Percentiles rank a stretch among this genome's conserved stretches.
phyloP scores from a whole-genome alignment of 92 coral and sea anemone species.

The Hydrozoanthus gracilis region DNA sequence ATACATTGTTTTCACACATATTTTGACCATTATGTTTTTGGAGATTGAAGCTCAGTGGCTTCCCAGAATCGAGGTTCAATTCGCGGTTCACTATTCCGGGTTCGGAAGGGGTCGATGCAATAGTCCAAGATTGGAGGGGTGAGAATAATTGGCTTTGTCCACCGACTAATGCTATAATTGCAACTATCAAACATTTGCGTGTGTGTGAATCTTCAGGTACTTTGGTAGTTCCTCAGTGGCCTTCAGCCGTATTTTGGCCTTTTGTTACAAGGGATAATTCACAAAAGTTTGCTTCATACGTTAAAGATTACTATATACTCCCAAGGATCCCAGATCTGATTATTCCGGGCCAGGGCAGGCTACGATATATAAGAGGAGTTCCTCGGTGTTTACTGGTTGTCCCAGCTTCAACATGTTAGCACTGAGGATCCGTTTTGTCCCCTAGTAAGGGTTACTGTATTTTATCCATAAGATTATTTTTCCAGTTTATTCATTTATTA shows the following conservation, averaged over 20 bases:
- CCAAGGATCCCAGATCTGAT: slow-evolving; percentile 9
- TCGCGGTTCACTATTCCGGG: not conserved
- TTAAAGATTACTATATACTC: not conserved
- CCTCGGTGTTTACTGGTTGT: no score
- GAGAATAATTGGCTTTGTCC: slow-evolving; percentile 42
- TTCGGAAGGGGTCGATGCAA: not conserved
- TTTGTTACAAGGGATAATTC: not conserved
- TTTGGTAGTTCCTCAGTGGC: slow-evolving; percentile 7
- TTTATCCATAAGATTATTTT: no score
- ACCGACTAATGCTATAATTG: slow-evolving; percentile 3
- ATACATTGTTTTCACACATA: no score
- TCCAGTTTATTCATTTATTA: no score
- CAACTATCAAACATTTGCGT: not conserved
- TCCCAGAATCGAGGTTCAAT: slow-evolving; percentile 30
- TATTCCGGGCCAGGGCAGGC: not conserved
- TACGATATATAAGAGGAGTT: no score
- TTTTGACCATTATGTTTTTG: no score
- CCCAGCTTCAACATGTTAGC: no score
- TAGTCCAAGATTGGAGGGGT: slow-evolving; percentile 15
- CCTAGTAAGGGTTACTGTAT: no score
- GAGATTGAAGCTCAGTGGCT: slow-evolving; percentile 12
- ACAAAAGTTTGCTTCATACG: not conserved
- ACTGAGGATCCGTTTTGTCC: no score
- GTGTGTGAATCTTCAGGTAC: slow-evolving; percentile 8
- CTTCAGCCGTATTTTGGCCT: slow-evolving; percentile 24